phyloP scores from a whole-genome alignment of 2,888 invertebrate species.

The Villa cingulata region DNA sequence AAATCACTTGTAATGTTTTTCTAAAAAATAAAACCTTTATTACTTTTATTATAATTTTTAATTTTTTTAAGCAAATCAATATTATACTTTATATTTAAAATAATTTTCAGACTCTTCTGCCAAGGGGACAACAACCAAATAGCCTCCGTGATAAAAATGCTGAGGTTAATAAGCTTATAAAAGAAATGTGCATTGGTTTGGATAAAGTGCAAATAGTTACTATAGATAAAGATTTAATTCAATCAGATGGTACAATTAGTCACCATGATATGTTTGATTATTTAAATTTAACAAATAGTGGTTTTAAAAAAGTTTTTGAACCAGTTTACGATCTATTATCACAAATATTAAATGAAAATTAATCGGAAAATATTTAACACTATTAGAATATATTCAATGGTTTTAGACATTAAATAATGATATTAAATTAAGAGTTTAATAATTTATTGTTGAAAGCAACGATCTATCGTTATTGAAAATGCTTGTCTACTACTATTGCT shows the following conservation, averaged over 20 bases:
- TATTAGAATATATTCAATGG: conserved; percentile 58
- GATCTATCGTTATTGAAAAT: too few species aligned
- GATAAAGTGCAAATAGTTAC: conserved; percentile 62
- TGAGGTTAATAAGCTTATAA: conserved; percentile 59
- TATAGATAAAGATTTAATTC: conserved; percentile 66
- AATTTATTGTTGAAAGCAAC: too few species aligned
- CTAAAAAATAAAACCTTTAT: too few species aligned
- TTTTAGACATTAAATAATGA: too few species aligned
- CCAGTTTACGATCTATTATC: conserved; percentile 67
- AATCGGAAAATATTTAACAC: conserved; percentile 60
- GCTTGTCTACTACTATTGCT: too few species aligned
- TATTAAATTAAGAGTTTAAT: too few species aligned
- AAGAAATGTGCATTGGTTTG: conserved; percentile 47
- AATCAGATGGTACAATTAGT: conserved; percentile 66
- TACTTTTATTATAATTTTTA: too few species aligned
- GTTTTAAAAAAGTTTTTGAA: conserved; percentile 76
- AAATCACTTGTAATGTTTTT: too few species aligned
- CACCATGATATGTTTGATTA: conserved; percentile 90
- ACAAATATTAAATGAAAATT: conserved; percentile 63
- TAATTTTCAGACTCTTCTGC: conserved; percentile 63
- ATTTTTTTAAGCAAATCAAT: too few species aligned
- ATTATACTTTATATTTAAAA: neutral
- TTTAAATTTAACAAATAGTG: conserved; percentile 71
- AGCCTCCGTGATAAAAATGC: conserved; percentile 60
- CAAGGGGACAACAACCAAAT: conserved; percentile 78